Base-by-base conservation (phyloP, 2,888 invertebrate genomes). In the Mythimna pallens region DNA sequence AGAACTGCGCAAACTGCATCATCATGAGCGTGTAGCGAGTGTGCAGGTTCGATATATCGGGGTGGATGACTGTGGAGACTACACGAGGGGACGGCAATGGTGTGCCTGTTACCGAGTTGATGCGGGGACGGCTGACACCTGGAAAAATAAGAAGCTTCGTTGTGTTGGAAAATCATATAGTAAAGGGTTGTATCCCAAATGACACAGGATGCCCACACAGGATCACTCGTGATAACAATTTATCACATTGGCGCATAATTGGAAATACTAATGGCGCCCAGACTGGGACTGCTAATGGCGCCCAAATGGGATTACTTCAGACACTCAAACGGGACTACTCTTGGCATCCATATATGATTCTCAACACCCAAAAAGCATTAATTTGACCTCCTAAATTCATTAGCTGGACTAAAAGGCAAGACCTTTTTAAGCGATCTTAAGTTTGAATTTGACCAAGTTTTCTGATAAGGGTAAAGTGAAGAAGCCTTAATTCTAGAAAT, bases 1-100 rank as follows among this genome's bases (percentile, higher is more conserved):
- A 92, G 88, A 99, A 98, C 93, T 99, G 99, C 0, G 99, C 99
- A 88, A 98, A 99, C 95, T 99, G 99, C 99, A 99, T 99, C 57
- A 98, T 97, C 98, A 99, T 98, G 25, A 99, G 95, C 0, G 99
- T 98, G 93, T 99, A 99, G 9, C 98, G 97, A 0, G 98, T 98
- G 90, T 99, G 99, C 30, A 99, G 96, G 90, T 99, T 98, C 50
- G 98, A 98, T 75, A 99, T 98, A 89, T 99, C 99, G 0, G 99
- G 98, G 92, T 99, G 99, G 65, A 99, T 98, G 1, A 98, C 97
- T 0, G 98, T 98, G 0, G 99, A 99, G 54, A 99, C 97, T 0
- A 98, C 96, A 57, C 99, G 97, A 0, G 99, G 98, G 40, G 99
- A 98, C 0, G 99, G 99, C 30, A 99, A 94, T 0, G 97, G 97